Evolutionary conservation across 2,888 invertebrate genomes (phyloP).

Genomic region (Tipula helvola): DNA sequence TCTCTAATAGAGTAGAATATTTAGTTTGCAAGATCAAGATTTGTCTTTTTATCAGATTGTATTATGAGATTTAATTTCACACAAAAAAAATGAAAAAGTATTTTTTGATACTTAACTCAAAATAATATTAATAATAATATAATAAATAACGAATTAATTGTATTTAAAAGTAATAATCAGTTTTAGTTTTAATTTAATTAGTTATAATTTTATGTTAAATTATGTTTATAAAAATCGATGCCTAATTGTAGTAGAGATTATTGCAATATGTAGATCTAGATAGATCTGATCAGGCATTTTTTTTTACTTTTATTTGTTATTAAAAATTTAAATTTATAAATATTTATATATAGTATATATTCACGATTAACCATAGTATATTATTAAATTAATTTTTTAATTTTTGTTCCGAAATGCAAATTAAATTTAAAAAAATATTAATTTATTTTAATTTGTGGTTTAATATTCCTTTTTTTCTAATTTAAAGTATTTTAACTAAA

Average conservation of each 20-base stretch:
- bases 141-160: not conserved
- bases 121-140: not conserved
- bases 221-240: not conserved
- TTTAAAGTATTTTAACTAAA: not conserved
- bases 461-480: not conserved
- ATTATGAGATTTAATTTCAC: conserved; percentile 4
- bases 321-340: not conserved
- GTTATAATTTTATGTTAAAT: not conserved
- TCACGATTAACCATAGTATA: not conserved
- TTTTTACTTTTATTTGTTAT: not conserved
- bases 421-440: not conserved
- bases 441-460: not conserved
- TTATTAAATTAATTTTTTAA: not conserved
- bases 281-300: not conserved
- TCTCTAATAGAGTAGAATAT: not conserved
- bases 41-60: not conserved
- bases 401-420: not conserved
- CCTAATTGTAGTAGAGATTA: not conserved
- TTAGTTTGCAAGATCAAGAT: not conserved
- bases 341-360: not conserved
- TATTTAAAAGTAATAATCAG: not conserved
- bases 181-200: not conserved
- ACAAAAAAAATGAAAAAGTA: not conserved
- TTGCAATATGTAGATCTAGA: too few relatives aligned
- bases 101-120: not conserved